phyloP scores from a whole-genome alignment of 2,888 invertebrate genomes.

The Galerucella calmariensis region DNA sequence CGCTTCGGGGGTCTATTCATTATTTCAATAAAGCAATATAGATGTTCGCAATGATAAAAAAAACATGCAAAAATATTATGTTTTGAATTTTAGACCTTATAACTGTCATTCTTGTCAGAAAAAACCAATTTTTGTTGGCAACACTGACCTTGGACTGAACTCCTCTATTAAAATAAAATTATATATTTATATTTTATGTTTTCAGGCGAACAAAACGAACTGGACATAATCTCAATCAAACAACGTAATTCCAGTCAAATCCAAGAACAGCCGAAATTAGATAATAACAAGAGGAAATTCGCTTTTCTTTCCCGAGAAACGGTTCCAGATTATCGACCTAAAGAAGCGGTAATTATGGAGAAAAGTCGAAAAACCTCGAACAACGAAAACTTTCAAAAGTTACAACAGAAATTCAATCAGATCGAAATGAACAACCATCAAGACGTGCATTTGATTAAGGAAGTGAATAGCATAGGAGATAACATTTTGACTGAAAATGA shows the following conservation, averaged over 20 bases:
- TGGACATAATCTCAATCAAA: constrained; percentile 51
- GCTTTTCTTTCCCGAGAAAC: constrained; percentile 88
- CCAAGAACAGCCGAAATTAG: constrained; percentile 69
- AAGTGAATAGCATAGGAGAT: constrained; percentile 70
- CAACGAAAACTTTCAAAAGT: constrained; percentile 82
- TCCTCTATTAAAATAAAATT: background rate
- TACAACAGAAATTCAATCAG: constrained; percentile 80
- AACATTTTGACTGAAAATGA: constrained; percentile 72
- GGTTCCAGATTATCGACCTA: constrained; percentile 85
- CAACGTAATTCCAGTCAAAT: constrained; percentile 57
- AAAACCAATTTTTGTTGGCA: no score
- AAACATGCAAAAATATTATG: no score
- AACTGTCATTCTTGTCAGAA: no score
- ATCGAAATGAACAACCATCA: constrained; percentile 62
- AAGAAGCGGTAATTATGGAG: constrained; percentile 71
- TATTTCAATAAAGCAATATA: no score
- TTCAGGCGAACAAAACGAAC: constrained; percentile 74
- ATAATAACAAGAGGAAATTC: constrained; percentile 87
- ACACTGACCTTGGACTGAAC: no score
- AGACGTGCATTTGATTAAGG: constrained; percentile 68
- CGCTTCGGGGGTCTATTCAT: no score
- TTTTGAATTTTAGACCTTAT: no score
- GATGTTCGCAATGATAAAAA: no score
- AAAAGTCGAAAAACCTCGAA: constrained; percentile 80
- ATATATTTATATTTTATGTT: constrained; percentile 17